Evolutionary conservation across 1,140 invertebrate species (phyloP).

Genomic region (Temnothorax longispinosus): DNA sequence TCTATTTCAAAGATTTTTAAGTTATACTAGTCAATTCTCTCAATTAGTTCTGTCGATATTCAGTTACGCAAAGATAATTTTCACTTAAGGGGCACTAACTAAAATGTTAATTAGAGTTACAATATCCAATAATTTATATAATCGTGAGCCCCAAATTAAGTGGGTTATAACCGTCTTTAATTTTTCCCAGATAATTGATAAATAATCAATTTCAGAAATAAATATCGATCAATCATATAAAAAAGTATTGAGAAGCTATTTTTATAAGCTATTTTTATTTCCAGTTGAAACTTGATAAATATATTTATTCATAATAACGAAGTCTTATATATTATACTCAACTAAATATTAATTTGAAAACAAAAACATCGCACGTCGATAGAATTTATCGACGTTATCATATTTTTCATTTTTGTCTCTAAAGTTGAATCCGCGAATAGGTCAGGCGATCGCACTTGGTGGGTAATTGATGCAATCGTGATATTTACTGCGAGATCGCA

Average conservation of each 20-base stretch:
- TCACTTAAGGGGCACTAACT: too few relatives aligned
- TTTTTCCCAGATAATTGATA: neutral
- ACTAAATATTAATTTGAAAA: neutral
- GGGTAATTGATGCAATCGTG: slow-evolving; percentile 1
- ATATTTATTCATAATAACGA: neutral
- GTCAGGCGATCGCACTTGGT: neutral
- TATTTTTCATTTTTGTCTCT: neutral
- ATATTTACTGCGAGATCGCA: neutral
- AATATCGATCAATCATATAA: neutral
- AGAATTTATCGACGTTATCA: neutral
- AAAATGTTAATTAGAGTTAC: too few relatives aligned
- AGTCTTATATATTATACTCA: neutral
- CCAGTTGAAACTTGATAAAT: neutral
- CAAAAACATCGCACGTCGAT: neutral
- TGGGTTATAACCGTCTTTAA: too few relatives aligned
- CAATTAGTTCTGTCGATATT: too few relatives aligned
- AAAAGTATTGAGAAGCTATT: neutral
- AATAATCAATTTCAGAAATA: neutral
- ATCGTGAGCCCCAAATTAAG: too few relatives aligned
- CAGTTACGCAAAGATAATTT: too few relatives aligned
- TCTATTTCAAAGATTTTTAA: too few relatives aligned
- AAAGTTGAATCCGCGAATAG: neutral
- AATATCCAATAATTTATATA: too few relatives aligned
- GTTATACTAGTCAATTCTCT: too few relatives aligned
- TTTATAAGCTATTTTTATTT: neutral